phyloP scores from a whole-genome alignment of 2,797 vertebrate species.

The Tapirus indicus region DNA sequence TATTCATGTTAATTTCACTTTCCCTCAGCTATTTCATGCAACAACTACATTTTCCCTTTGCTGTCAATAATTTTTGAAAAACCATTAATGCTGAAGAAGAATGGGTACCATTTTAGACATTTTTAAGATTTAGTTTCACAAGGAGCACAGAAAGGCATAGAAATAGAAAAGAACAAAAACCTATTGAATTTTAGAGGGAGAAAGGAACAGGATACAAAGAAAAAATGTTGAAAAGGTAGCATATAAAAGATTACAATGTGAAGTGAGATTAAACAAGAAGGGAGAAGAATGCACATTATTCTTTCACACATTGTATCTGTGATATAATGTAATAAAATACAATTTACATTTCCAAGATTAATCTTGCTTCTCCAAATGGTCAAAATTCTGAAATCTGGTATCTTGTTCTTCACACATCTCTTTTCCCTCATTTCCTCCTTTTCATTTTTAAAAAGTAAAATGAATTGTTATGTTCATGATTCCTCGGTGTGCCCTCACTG shows the following conservation, averaged over 20 bases:
- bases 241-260: background rate
- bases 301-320: background rate
- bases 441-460: background rate
- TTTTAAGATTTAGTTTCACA: slow-evolving; percentile 17
- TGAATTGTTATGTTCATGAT: background rate
- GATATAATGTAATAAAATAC: background rate
- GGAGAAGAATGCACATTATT: background rate
- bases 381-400: background rate
- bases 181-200: background rate
- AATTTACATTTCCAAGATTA: background rate
- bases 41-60: background rate
- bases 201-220: background rate
- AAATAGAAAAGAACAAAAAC: background rate
- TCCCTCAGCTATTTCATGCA: background rate
- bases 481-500: background rate
- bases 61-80: slow-evolving; percentile 6
- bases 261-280: background rate
- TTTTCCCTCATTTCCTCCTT: background rate
- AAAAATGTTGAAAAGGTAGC: background rate
- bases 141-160: background rate
- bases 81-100: background rate
- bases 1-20: slow-evolving; percentile 15
- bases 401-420: background rate
- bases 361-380: background rate
- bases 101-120: background rate